A percentile compares a stretch with the other conserved stretches of the same genome.
These are phyloP conservation scores for Aphis gossypii DNA, from an alignment of 1,140 invertebrate species.

Conservation along the genomic window DNA sequence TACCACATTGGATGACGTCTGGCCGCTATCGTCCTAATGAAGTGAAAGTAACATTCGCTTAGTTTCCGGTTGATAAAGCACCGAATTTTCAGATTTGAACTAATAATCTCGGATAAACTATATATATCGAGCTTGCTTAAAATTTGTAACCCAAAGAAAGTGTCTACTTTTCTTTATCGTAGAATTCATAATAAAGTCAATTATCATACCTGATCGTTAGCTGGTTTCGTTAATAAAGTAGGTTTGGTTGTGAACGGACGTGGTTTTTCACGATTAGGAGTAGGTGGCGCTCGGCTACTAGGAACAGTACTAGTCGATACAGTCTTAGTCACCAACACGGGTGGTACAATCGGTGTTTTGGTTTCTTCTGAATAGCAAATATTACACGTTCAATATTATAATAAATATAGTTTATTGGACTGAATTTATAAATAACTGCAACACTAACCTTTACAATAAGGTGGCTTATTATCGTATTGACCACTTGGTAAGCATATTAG, in stretches of 20 bases:
- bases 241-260: slow-evolving; percentile 61
- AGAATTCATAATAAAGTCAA: neutral
- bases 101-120: slow-evolving; percentile 32
- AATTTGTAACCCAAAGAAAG: slow-evolving; percentile 17
- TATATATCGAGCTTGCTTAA: neutral
- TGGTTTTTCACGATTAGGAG: slow-evolving; percentile 61
- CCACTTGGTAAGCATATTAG: slow-evolving; percentile 79
- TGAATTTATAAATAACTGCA: neutral
- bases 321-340: slow-evolving; percentile 62
- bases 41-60: slow-evolving; percentile 36
- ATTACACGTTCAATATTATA: neutral
- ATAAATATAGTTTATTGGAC: neutral
- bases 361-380: slow-evolving; percentile 60
- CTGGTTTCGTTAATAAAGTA: slow-evolving; percentile 29
- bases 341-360: slow-evolving; percentile 63
- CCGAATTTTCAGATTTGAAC: slow-evolving; percentile 32
- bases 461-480: slow-evolving; percentile 78
- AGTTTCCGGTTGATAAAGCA: slow-evolving; percentile 45
- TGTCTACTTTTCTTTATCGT: neutral
- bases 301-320: slow-evolving; percentile 63
- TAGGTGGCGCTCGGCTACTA: slow-evolving; percentile 62
- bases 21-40: slow-evolving; percentile 51
- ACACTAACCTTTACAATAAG: slow-evolving; percentile 74
- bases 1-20: slow-evolving; percentile 68
- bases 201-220: slow-evolving; percentile 36